These are phyloP conservation scores for Griposia aprilina DNA, from an alignment of 2,888 invertebrate species.

Conservation along the genomic window DNA sequence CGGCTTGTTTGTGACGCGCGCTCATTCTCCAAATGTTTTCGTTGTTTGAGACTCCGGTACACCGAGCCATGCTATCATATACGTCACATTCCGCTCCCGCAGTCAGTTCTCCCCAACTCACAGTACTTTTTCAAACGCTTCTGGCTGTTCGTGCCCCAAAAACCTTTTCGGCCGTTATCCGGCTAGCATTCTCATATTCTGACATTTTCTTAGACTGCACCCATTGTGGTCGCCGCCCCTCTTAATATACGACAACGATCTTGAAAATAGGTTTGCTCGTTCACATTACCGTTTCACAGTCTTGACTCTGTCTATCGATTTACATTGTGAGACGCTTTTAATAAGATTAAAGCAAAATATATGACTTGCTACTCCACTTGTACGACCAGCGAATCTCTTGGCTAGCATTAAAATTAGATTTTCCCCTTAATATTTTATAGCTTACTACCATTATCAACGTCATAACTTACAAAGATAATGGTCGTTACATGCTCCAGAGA, in stretches of 20 bases:
- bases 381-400: slow-evolving; percentile 11
- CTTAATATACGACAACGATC: slow-evolving; percentile 68
- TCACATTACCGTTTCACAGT: slow-evolving; percentile 65
- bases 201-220: slow-evolving; percentile 69
- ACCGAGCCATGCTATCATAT: slow-evolving; percentile 69
- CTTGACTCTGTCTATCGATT: slow-evolving; percentile 45
- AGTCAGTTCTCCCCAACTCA: slow-evolving; percentile 66
- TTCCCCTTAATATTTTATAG: slow-evolving; percentile 58
- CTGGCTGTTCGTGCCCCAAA: slow-evolving; percentile 67
- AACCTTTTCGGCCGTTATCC: slow-evolving; percentile 69
- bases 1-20: slow-evolving; percentile 76
- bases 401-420: slow-evolving; percentile 50
- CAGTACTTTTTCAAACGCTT: slow-evolving; percentile 72
- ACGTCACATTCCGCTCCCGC: slow-evolving; percentile 69
- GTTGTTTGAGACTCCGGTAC: slow-evolving; percentile 71
- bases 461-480: slow-evolving; percentile 74
- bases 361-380: slow-evolving; percentile 1
- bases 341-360: slow-evolving; percentile 41
- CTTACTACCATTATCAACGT: slow-evolving; percentile 62
- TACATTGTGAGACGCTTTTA: slow-evolving; percentile 29
- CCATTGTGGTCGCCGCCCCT: slow-evolving; percentile 66
- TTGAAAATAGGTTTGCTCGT: slow-evolving; percentile 64
- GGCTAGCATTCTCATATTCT: slow-evolving; percentile 68
- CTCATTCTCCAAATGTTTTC: slow-evolving; percentile 81
- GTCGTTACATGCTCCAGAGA: slow-evolving; percentile 69